Base-by-base conservation (phyloP, 2,113 vertebrate species). In the Plotosus lineatus region DNA sequence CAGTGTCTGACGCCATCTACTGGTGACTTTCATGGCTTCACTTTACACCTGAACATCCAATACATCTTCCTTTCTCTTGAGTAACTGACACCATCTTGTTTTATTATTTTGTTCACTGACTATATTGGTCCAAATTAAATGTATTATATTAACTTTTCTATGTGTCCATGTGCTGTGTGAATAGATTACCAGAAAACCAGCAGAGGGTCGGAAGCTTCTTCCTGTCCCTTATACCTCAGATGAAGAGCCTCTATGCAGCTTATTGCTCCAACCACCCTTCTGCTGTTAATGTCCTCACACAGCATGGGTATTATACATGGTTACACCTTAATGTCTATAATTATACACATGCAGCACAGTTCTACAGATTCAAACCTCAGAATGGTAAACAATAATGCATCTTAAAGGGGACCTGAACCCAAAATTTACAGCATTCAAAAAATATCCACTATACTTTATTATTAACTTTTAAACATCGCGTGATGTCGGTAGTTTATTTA, bases 211-310 rank as follows among this genome's bases (percentile, higher is more conserved):
- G 97, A 23, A 94, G 96, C 9, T 99, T 98, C 89, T 99, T 98
- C 89, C 88, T 97, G 74, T 96, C 89, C 83, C 79, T 96, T 85
- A 96, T 98, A 92, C 91, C 95, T 2, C 96, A 98, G 79, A 97
- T 98, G 93, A 97, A 94, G 89, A 90, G 77, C 58, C 84, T 98
- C 48, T 98, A 99, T 76, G 89, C 96, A 82, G 89, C 94, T 0
- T 99, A 99, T 85, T 99, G 98, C 92, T 95, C 96, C 91, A 99
- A 95, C 86, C 98, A 99, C 82, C 98, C 98, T 0, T 97, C 94
- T 17, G 97, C 97, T 19, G 97, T 99, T 78, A 94, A 89, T n/a
- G 93, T 98, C 17, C 96, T 99, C 87, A 98, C 96, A 8, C 94
- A 98, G 46, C 95, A 97, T 93, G 94, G 96, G 97, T 98, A 90